Evolutionary conservation across 2,888 invertebrate species (phyloP).

Genomic region (Danaus chrysippus): DNA sequence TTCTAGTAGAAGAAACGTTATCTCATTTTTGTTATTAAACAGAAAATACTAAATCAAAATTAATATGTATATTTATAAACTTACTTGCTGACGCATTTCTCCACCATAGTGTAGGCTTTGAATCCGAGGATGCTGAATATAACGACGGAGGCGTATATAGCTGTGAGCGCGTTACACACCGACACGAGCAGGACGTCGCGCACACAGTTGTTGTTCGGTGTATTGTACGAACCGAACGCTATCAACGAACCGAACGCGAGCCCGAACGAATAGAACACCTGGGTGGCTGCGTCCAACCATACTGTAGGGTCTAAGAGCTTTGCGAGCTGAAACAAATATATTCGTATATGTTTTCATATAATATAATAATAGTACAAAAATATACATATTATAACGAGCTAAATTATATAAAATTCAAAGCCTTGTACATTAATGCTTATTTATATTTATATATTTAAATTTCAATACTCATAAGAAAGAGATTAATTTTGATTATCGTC

Average conservation of each 20-base stretch:
- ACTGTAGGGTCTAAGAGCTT: constrained; percentile 92
- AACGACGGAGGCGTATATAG: constrained; percentile 96
- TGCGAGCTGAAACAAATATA: constrained; percentile 80
- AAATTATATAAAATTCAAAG: not conserved
- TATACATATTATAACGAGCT: not conserved
- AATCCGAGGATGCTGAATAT: constrained; percentile 97
- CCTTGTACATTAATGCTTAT: too few species aligned
- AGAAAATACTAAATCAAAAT: too few species aligned
- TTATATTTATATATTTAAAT: too few species aligned
- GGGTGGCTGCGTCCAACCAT: constrained; percentile 97
- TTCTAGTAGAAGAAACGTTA: too few species aligned
- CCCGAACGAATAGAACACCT: constrained; percentile 97
- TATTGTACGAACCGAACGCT: constrained; percentile 97
- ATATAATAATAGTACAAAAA: not conserved
- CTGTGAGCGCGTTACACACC: constrained; percentile 94
- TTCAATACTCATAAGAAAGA: too few species aligned
- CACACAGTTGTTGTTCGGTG: constrained; percentile 96
- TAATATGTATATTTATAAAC: constrained; percentile 31
- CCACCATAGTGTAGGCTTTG: constrained; percentile 95
- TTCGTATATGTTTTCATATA: not conserved
- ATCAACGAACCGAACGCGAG: constrained; percentile 96
- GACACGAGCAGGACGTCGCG: constrained; percentile 94
- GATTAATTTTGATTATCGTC: too few species aligned
- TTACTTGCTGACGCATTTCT: constrained; percentile 84
- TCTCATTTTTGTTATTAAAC: too few species aligned